Conservation (phyloP, 2,888 invertebrate genomes). For the Prosapia bicincta region DNA sequence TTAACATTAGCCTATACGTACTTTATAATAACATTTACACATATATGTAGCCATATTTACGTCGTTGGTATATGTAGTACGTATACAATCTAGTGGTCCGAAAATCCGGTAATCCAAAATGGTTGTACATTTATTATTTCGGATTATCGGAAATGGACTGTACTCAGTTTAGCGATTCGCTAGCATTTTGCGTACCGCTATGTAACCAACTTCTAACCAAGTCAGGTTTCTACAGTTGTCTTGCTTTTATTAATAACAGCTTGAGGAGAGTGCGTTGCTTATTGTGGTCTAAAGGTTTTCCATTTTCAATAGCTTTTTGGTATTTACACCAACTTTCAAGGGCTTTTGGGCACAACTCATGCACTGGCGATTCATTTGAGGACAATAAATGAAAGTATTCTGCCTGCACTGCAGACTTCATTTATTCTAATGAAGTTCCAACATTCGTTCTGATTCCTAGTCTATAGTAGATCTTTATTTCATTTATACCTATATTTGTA, state of each 20-base stretch:
- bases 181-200: conserved; percentile 3
- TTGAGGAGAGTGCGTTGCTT: not conserved
- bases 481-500: too few relatives aligned
- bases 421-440: not conserved
- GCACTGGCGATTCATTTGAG: not conserved
- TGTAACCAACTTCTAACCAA: not conserved
- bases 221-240: not conserved
- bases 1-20: too few relatives aligned
- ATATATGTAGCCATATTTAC: too few relatives aligned
- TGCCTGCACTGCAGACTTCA: not conserved
- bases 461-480: not conserved
- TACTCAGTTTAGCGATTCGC: conserved; percentile 7
- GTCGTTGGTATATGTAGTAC: too few relatives aligned
- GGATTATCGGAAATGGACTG: too few relatives aligned
- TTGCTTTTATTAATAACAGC: not conserved
- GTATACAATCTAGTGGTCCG: too few relatives aligned
- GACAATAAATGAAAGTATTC: not conserved
- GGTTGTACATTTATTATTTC: too few relatives aligned
- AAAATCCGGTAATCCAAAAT: too few relatives aligned
- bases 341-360: not conserved
- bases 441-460: not conserved
- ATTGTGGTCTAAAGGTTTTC: not conserved
- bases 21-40: too few relatives aligned
- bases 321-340: not conserved
- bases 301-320: not conserved